Evolutionary conservation across 2,888 invertebrate species (phyloP), one percentile per base, ranked within the genome.

Genomic region (Erebia palarica): DNA sequence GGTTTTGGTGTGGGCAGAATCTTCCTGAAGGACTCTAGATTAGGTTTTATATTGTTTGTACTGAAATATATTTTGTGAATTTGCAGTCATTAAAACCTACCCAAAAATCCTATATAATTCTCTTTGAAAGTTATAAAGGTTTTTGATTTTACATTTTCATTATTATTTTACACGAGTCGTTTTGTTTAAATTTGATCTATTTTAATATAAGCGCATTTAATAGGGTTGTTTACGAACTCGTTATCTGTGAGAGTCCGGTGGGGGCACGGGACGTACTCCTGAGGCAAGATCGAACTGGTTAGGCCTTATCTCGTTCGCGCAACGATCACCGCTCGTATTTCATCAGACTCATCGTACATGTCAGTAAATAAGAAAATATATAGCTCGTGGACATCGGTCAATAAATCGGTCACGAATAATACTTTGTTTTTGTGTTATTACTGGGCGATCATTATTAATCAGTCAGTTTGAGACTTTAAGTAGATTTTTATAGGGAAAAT

Each of bases 201-300:
- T 42, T 60, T 60, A 49, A 49, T 14, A 21, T 21, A 63, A 63
- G 49, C 16, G 1, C 44, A 7, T 13, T 47, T 60, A 16, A 13
- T 47, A 11, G 1, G 49, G 63, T 63, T 55, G 65, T 65, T 65
- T 65, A 64, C 49, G 51, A 55, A 21, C 65, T 57, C 55, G 71
- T 47, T 74, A 74, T 72, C 76, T 21, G 18, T 11, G 76, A 79
- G 76, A 80, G 80, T 82, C 81, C 83, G 81, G 72, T 78, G 82
- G 84, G 84, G 86, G 86, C 85, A 84, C 75, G 75, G 80, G 81
- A 80, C 78, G 78, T 79, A 47, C 80, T 79, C 80, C 81, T 68
- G 57, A 36, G 57, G 75, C 87, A 75, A 80, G 90, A 80, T 84
- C 60, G 70, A 81, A 80, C 87, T 80, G 78, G 91, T 85, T 85